Evolutionary conservation across 35 echinoderm and acorn worm species (phyloP).

Genomic region (Heliocidaris tuberculata): DNA sequence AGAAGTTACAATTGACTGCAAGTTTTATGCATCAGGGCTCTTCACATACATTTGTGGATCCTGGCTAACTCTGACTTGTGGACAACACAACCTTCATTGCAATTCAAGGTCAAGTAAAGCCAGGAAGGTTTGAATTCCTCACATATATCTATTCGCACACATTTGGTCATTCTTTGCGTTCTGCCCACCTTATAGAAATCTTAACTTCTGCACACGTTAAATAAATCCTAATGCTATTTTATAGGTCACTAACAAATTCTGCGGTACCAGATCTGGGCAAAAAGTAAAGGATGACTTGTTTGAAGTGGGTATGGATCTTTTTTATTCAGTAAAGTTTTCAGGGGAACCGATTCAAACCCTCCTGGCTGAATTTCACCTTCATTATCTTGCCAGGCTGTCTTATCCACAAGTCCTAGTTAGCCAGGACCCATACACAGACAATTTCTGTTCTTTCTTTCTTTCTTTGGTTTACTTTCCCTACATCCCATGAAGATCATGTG

Average conservation of each 20-base stretch:
- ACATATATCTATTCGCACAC: too few relatives aligned
- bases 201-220: too few relatives aligned
- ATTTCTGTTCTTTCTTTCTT: not conserved
- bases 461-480: not conserved
- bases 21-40: not conserved
- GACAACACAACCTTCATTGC: not conserved
- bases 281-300: not conserved
- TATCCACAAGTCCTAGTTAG: not conserved
- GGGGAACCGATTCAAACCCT: too few relatives aligned
- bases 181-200: too few relatives aligned
- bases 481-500: constrained; percentile 10
- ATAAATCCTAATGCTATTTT: too few relatives aligned
- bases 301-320: not conserved
- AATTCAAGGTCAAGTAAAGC: not conserved
- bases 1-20: not conserved
- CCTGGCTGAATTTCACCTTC: too few relatives aligned
- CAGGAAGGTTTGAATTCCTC: too few relatives aligned
- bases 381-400: too few relatives aligned
- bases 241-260: too few relatives aligned
- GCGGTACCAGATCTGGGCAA: too few relatives aligned
- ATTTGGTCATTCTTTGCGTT: too few relatives aligned
- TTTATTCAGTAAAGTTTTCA: too few relatives aligned
- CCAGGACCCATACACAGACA: not conserved
- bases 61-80: not conserved
- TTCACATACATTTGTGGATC: not conserved